A percentile compares a stretch with the other conserved stretches of the same genome.
phyloP scores from a whole-genome alignment of 2,113 vertebrate species.

The Malaclemys terrapin region DNA sequence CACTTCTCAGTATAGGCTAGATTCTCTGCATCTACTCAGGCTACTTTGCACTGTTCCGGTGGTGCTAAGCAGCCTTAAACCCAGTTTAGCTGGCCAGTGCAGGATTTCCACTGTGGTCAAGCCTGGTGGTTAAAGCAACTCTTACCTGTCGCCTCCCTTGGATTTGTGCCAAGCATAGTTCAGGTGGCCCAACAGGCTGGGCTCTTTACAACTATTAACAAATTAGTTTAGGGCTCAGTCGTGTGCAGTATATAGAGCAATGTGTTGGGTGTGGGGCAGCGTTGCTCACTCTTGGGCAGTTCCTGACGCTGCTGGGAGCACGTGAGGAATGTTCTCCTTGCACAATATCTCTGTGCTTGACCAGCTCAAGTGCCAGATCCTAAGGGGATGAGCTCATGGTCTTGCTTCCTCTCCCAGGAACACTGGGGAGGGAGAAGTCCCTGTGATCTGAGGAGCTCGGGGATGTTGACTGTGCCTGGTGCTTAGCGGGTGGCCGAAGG shows the following conservation, averaged over 20 bases:
- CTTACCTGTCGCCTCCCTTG: background rate
- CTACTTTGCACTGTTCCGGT: background rate
- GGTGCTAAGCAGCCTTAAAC: background rate
- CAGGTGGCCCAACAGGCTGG: background rate
- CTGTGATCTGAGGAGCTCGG: background rate
- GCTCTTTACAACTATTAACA: background rate
- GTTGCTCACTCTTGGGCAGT: background rate
- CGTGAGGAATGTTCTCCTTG: background rate
- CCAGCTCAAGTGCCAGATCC: background rate
- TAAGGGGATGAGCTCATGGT: background rate
- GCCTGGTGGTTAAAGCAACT: background rate
- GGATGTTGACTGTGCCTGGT: background rate
- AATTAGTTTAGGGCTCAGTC: background rate
- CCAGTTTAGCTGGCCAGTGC: background rate
- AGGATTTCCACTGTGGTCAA: background rate
- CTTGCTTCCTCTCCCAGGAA: background rate
- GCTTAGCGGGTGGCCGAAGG: background rate
- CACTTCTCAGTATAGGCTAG: background rate
- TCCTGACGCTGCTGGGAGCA: background rate
- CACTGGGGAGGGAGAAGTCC: background rate
- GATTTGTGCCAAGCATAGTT: background rate
- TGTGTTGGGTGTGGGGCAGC: background rate
- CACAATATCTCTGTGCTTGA: background rate
- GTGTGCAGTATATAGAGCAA: background rate
- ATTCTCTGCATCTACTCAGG: background rate